Conservation (phyloP, 2,797 vertebrate species). For the Prunella strophiata region DNA sequence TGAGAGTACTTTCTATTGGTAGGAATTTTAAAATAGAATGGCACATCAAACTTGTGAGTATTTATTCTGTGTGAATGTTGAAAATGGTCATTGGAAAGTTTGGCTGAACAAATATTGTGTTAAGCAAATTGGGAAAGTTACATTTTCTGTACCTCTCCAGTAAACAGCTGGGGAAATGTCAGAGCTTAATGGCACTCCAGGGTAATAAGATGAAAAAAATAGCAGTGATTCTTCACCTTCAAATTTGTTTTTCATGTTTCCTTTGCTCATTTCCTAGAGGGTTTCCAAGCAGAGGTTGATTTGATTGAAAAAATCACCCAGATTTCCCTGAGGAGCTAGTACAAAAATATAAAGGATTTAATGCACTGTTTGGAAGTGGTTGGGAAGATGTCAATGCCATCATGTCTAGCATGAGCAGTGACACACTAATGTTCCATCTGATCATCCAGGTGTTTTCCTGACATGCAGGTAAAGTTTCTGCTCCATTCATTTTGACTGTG, state of each 20-base stretch:
- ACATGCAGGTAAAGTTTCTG: neutral
- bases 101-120: neutral
- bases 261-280: accelerated
- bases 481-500: neutral
- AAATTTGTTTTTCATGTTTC: neutral
- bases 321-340: neutral
- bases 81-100: neutral
- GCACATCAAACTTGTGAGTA: neutral
- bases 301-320: neutral
- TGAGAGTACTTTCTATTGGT: neutral
- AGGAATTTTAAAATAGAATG: neutral
- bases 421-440: neutral
- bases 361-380: neutral
- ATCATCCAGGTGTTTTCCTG: neutral
- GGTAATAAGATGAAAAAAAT: neutral
- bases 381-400: neutral
- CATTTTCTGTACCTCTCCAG: neutral
- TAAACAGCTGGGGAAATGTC: neutral
- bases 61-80: neutral
- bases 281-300: neutral
- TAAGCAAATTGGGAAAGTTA: neutral
- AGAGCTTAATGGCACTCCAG: neutral
- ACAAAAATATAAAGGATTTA: neutral
- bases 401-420: neutral
- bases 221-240: neutral